These are phyloP conservation scores for Phengaris arion DNA, from an alignment of 2,888 invertebrate genomes.

Conservation along the genomic window DNA sequence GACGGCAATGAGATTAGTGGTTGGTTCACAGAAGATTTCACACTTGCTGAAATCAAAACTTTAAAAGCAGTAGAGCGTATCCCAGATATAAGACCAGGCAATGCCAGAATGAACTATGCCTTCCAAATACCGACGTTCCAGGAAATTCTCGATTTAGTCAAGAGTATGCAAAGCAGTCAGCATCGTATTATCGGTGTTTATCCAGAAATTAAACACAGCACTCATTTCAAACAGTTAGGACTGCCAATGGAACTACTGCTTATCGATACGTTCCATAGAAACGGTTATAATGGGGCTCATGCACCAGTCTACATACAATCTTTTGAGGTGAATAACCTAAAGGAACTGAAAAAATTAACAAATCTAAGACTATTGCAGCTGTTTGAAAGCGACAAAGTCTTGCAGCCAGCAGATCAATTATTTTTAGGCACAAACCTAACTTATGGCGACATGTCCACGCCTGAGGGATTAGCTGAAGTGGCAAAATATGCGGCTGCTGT, in stretches of 20 bases:
- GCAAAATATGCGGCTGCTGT: slow-evolving; percentile 66
- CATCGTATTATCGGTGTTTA: slow-evolving; percentile 62
- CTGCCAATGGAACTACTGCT: slow-evolving; percentile 62
- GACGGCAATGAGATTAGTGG: slow-evolving; percentile 56
- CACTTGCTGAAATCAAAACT: slow-evolving; percentile 64
- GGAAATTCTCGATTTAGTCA: slow-evolving; percentile 67
- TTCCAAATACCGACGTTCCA: slow-evolving; percentile 64
- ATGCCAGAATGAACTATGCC: slow-evolving; percentile 59
- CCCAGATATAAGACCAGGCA: slow-evolving; percentile 61
- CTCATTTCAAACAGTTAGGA: slow-evolving; percentile 60
- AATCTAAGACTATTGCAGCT: slow-evolving; percentile 62
- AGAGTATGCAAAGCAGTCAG: slow-evolving; percentile 59
- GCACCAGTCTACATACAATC: slow-evolving; percentile 68
- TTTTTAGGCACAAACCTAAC: slow-evolving; percentile 54
- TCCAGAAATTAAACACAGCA: slow-evolving; percentile 67
- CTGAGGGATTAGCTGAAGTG: slow-evolving; percentile 60
- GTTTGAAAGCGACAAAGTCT: slow-evolving; percentile 44
- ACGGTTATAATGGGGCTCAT: slow-evolving; percentile 56
- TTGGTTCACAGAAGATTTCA: slow-evolving; percentile 73
- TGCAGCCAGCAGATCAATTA: slow-evolving; percentile 59
- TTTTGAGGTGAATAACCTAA: slow-evolving; percentile 68
- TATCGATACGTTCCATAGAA: slow-evolving; percentile 59
- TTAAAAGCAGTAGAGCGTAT: slow-evolving; percentile 65
- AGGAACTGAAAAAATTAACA: slow-evolving; percentile 59
- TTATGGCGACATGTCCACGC: slow-evolving; percentile 64